Base-by-base conservation (phyloP, 2,888 invertebrate genomes). In the Lasioglossum villosulum region DNA sequence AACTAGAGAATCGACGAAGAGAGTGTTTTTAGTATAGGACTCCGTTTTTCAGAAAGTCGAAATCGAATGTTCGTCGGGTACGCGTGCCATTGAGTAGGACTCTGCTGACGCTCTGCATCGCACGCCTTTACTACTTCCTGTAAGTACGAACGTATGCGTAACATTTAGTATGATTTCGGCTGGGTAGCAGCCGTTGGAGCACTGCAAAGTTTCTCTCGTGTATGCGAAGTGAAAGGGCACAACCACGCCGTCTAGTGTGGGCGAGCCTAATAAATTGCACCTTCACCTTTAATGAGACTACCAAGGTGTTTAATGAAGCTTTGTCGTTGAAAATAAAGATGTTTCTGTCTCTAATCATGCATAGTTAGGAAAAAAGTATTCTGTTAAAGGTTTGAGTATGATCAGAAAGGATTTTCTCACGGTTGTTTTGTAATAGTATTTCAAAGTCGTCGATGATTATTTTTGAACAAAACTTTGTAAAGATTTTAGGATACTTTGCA, bases 151-250 rank as follows among this genome's bases (percentile, higher is more conserved):
- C 52, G 34, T 14, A 42, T 56, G 59, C 39, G 30, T 48, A 48
- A 59, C 59, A 59, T 27, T 59, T 59, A 59, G 59, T 59, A 59
- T 27, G 59, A 59, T 59, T 59, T 14, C 59, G n/a, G 27, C 59
- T 52, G 52, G 3, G 23, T 52, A 52, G 52, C 52, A 52, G 52
- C 52, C 52, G 52, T 52, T 52, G 3, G 52, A 52, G 52, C 52
- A 52, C 23, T 3, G 52, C 23, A 52, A 52, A 23, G 52, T 52
- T 52, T 52, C 52, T 52, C 52, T 52, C 52, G 52, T 52, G 1
- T 48, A 5, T 23, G 52, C 52, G 3, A 52, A 52, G 52, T 52
- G 52, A 52, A 52, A 52, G 52, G 52, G 52, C 48, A 52, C 52
- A 10, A 52, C 10, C 52, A 3, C 23, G 3, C 23, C 5, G 3